Base-by-base conservation (phyloP, 2,113 vertebrate genomes). In the Bubalus kerabau region DNA sequence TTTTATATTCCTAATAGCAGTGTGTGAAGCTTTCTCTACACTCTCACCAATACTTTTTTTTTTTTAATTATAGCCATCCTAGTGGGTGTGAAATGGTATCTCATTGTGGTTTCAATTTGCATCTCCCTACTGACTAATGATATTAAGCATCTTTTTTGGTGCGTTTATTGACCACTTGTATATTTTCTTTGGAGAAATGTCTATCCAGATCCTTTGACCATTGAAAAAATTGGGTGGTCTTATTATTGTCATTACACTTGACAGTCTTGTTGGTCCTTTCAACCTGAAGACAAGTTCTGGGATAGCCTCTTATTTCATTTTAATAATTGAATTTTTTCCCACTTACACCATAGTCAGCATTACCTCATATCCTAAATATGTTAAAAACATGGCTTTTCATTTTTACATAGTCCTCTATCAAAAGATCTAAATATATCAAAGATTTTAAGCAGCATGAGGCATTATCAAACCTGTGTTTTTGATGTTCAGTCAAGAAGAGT, bases 371-470 rank as follows among this genome's bases (percentile, higher is more conserved):
- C 54, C 62, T 46, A 96, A 88, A 57, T 10, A 90, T 78, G 7
- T 89, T 67, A n/a, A 80, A 95, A 85, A 86, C n/a, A 54, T 26
- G 5, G 8, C 23, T 86, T 86, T 71, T 91, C 78, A 81, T 26
- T 67, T 81, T 91, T 83, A 78, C 2, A 40, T 3, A 91, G 21
- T 64, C 9, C 83, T 88, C 56, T 64, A 88, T 62, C 21, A 85
- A 94, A 80, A 96, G 28, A 85, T 92, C n/a, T 78, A 90, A 91
- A 95, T 78, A 48, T 88, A 78, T 36, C n/a, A 50, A 64, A 88
- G 40, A 85, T 80, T 94, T 59, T 89, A 71, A 93, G 83, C 50
- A 80, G 54, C 26, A 84, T 5, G 7, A 59, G 13, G n/a, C 40
- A 71, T 59, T 48, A 78, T 59, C 26, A 64, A 67, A 83, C n/a